phyloP scores from a whole-genome alignment of 2,888 invertebrate genomes.

The Epirrhoe tristata region DNA sequence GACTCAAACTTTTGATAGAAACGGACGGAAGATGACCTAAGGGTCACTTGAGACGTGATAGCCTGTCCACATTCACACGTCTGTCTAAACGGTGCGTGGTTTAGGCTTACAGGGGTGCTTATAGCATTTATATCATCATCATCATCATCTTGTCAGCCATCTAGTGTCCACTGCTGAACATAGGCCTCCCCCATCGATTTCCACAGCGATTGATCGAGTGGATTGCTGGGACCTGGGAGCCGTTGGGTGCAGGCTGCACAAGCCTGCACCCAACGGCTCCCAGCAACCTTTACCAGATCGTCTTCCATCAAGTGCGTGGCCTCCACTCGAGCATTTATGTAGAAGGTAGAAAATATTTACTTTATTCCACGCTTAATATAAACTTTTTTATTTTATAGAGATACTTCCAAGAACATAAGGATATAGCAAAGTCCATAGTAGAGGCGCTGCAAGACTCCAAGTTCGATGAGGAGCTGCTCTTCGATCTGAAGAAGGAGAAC shows the following conservation, averaged over 20 bases:
- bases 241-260: too few species aligned
- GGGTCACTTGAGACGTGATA: background rate
- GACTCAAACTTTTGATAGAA: background rate
- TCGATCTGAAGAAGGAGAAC: conserved; percentile 78
- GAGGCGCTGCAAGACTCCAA: conserved; percentile 69
- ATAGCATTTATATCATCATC: background rate
- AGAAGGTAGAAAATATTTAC: too few species aligned
- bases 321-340: too few species aligned
- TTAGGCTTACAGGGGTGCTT: background rate
- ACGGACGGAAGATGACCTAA: background rate
- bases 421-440: conserved; percentile 63
- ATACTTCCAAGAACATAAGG: conserved; percentile 64
- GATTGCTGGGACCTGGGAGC: too few species aligned
- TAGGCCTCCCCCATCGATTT: too few species aligned
- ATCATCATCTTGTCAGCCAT: too few species aligned
- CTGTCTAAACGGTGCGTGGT: background rate
- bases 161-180: too few species aligned
- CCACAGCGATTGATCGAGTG: too few species aligned
- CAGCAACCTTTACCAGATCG: too few species aligned
- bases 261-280: too few species aligned
- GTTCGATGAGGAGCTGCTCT: conserved; percentile 69
- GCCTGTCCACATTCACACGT: background rate
- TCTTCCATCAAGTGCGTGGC: too few species aligned
- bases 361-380: background rate
- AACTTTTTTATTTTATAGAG: conserved; percentile 43